phyloP scores from a whole-genome alignment of 2,797 vertebrate species.

The Labeo calbasu region DNA sequence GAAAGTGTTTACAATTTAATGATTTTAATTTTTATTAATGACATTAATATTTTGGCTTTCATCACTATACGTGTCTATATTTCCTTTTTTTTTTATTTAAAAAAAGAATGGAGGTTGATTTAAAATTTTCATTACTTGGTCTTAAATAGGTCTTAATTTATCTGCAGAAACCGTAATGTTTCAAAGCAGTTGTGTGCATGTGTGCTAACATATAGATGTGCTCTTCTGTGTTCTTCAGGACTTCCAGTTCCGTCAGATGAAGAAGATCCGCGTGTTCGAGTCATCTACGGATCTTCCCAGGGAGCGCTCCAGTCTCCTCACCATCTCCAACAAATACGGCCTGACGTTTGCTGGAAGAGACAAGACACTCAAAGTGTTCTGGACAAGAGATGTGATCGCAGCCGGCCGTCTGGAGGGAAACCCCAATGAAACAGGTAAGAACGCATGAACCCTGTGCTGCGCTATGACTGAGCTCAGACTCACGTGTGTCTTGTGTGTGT shows the following conservation, averaged over 20 bases:
- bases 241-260: constrained; percentile 95
- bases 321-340: constrained; percentile 90
- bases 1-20: too few relatives aligned
- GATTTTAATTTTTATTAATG: too few relatives aligned
- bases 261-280: constrained; percentile 89
- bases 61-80: too few relatives aligned
- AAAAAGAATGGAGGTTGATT: too few relatives aligned
- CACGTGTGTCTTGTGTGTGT: neutral
- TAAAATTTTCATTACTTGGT: too few relatives aligned
- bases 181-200: too few relatives aligned
- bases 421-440: constrained; percentile 86
- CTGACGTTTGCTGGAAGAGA: constrained; percentile 86
- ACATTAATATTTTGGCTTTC: too few relatives aligned
- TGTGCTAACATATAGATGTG: neutral
- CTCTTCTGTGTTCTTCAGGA: constrained; percentile 76
- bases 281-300: constrained; percentile 83
- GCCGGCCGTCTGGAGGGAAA: constrained; percentile 84
- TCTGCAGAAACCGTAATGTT: too few relatives aligned
- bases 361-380: constrained; percentile 84
- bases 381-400: constrained; percentile 82
- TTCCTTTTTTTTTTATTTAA: too few relatives aligned
- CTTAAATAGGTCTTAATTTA: too few relatives aligned
- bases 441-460: neutral
- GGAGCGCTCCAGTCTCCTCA: constrained; percentile 87
- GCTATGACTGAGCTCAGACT: neutral